A percentile compares a stretch with the other conserved stretches of the same genome.
Evolutionary conservation across 2,797 vertebrate genomes (phyloP).

Genomic region (Micropoecilia bifurca): DNA sequence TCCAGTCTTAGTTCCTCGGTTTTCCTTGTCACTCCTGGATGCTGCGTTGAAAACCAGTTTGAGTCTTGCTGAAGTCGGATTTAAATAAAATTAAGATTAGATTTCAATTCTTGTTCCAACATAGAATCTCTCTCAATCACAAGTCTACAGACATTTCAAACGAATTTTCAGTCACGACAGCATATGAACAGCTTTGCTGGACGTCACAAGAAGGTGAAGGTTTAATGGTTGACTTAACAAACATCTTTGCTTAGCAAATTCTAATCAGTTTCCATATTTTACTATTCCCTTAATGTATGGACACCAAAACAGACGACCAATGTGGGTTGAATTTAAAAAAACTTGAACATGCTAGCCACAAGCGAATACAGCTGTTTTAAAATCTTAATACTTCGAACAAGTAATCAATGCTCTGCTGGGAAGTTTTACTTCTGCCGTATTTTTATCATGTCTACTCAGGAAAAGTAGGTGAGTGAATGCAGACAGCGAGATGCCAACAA

Average conservation of each 20-base stretch:
- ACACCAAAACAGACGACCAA: background rate
- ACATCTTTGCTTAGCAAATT: background rate
- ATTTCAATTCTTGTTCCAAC: background rate
- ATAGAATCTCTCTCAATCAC: background rate
- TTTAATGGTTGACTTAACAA: background rate
- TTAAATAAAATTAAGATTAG: background rate
- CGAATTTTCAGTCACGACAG: background rate
- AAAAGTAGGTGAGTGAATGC: constrained; percentile 34
- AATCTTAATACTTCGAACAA: background rate
- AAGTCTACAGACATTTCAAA: background rate
- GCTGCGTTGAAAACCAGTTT: too few relatives aligned
- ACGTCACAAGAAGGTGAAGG: background rate
- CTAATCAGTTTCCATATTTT: background rate
- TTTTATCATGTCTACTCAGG: constrained; percentile 34
- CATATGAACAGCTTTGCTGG: background rate
- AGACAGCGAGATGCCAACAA: constrained; percentile 59
- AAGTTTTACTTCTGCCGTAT: constrained; percentile 46
- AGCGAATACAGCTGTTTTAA: background rate
- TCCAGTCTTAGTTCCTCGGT: too few relatives aligned
- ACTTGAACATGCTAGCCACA: background rate
- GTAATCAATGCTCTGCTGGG: constrained; percentile 37
- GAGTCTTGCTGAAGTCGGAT: too few relatives aligned
- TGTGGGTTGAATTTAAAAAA: background rate
- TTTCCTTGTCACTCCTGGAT: too few relatives aligned
- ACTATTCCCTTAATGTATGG: background rate